Evolutionary conservation across 2,888 invertebrate species (phyloP).

Genomic region (Perizoma affinitatum): DNA sequence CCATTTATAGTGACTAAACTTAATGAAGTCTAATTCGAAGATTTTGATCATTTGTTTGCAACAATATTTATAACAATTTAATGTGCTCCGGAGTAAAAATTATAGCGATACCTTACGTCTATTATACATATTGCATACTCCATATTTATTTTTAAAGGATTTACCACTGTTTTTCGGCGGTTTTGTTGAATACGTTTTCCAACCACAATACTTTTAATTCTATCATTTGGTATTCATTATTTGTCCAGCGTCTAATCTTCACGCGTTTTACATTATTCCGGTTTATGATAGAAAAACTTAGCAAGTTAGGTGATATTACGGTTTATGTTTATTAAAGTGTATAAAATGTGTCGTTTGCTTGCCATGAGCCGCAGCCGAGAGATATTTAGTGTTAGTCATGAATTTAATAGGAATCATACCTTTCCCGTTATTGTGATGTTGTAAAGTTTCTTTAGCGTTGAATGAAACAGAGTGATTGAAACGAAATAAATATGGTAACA

Average conservation of each 20-base stretch:
- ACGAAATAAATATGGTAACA: too few species aligned
- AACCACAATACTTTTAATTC: too few species aligned
- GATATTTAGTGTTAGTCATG: conserved; percentile 51
- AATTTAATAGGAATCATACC: conserved; percentile 48
- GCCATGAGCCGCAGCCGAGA: conserved; percentile 47
- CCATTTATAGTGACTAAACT: too few species aligned
- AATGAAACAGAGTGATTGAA: too few species aligned
- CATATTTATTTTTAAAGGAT: too few species aligned
- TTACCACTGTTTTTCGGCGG: too few species aligned
- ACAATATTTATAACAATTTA: background rate
- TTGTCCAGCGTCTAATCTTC: conserved; percentile 13
- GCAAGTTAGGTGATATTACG: conserved; percentile 66
- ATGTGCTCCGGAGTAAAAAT: too few species aligned
- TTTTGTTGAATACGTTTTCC: too few species aligned
- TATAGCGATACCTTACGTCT: too few species aligned
- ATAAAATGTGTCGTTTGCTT: conserved; percentile 61
- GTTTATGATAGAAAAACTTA: conserved; percentile 56
- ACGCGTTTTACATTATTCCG: conserved; percentile 34
- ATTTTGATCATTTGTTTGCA: background rate
- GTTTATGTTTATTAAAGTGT: conserved; percentile 73
- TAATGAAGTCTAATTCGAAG: too few species aligned
- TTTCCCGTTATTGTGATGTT: conserved; percentile 14
- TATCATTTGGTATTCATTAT: conserved; percentile 1
- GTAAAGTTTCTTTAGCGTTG: too few species aligned
- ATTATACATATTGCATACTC: too few species aligned